Conservation (phyloP, 2,113 vertebrate genomes). For the Amphilophus citrinellus region DNA sequence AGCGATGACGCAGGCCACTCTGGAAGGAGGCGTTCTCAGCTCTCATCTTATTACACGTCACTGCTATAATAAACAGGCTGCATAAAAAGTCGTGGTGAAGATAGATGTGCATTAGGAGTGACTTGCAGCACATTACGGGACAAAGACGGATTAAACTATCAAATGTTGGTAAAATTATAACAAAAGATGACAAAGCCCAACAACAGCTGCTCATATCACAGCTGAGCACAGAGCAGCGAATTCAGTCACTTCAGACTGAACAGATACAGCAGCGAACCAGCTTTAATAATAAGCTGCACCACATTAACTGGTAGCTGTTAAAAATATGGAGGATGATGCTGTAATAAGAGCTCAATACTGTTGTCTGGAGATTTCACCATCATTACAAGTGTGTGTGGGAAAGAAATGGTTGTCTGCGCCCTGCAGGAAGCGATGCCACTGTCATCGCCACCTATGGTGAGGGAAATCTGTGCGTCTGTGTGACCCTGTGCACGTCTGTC, state of each 20-base stretch:
- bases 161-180: background rate
- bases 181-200: background rate
- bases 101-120: background rate
- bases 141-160: background rate
- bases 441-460: conserved; percentile 66
- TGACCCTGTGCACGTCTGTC: conserved; percentile 40
- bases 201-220: background rate
- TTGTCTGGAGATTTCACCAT: background rate
- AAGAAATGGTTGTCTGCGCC: conserved; percentile 40
- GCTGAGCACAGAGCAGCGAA: background rate
- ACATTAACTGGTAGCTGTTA: background rate
- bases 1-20: conserved; percentile 59
- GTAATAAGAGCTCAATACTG: conserved; percentile 8
- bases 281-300: background rate
- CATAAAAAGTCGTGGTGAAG: background rate
- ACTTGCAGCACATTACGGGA: background rate
- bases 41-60: conserved; percentile 5
- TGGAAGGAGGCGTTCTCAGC: conserved; percentile 7
- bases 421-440: conserved; percentile 42
- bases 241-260: background rate
- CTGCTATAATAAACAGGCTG: background rate
- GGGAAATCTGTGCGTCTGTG: conserved; percentile 48
- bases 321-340: conserved; percentile 6
- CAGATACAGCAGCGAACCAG: background rate
- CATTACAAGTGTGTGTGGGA: conserved; percentile 15